These are phyloP conservation scores for Zosterops japonicus DNA, from an alignment of 2,113 vertebrate genomes.

Conservation along the genomic window DNA sequence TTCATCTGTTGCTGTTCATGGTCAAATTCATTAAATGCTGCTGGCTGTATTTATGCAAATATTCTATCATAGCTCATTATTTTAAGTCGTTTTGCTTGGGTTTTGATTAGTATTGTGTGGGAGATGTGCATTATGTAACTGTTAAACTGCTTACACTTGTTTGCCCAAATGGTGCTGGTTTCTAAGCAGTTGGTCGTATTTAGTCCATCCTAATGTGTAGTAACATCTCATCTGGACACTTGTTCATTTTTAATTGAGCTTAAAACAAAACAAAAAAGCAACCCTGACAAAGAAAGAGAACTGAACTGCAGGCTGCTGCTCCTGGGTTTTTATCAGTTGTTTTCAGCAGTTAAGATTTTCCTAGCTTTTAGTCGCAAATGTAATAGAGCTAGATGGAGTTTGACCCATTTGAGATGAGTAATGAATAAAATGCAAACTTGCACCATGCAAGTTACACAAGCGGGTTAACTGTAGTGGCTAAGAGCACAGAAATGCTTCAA, in stretches of 20 bases:
- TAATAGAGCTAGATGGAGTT: neutral
- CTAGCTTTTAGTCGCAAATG: neutral
- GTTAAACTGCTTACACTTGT: constrained; percentile 49
- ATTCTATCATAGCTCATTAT: constrained; percentile 16
- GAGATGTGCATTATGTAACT: constrained; percentile 52
- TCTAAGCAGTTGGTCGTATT: neutral
- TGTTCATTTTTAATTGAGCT: neutral
- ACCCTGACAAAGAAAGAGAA: neutral
- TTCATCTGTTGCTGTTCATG: neutral
- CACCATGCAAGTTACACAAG: neutral
- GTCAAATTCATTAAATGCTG: neutral
- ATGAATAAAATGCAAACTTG: neutral
- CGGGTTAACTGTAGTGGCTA: neutral
- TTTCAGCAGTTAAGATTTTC: neutral
- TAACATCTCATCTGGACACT: neutral
- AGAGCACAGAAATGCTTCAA: neutral
- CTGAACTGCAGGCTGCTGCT: neutral
- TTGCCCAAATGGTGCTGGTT: constrained; percentile 24
- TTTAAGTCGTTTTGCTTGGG: constrained; percentile 24
- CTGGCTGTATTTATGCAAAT: neutral
- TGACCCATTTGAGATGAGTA: neutral
- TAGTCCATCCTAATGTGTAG: neutral
- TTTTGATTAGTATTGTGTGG: constrained; percentile 42
- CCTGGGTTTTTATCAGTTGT: neutral
- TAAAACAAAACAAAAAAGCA: neutral